Base-by-base conservation (phyloP, 1,140 invertebrate genomes). In the Drosophila simulans region DNA sequence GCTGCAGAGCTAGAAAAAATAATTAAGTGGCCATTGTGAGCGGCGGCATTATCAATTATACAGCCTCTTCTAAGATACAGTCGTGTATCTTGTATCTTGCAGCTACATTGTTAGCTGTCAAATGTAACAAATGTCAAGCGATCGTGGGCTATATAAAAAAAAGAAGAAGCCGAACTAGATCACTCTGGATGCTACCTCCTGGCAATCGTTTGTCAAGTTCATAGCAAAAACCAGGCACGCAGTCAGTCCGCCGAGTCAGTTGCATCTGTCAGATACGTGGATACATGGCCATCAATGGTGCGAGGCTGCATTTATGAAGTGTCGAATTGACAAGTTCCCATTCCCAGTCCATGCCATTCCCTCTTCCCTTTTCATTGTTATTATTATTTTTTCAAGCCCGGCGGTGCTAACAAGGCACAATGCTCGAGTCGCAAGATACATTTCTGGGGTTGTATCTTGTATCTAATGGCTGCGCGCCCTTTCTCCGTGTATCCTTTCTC, bases 41-140 rank as follows among this genome's bases (percentile, higher is more conserved):
- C 46, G 62, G 46, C 55, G 54, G 63, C 71, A 56, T 59, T 80
- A 85, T 85, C 81, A 85, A 85, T 85, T 85, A 85, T 85, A 77
- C 62, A 65, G 54, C 31, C 37, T 65, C 59, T 60, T 56, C 64
- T 70, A 57, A 70, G 64, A 52, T 65, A 52, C 75, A 71, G 60
- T 77, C 52, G 65, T 69, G 75, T 71, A 80, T 89, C 76, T 89
- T 69, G 75, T 71, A 80, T 89, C 76, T 89, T 84, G 84, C 80
- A 69, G 80, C 76, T 72, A 75, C 84, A 88, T 88, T 88, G 84
- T 88, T 88, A 80, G 80, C 80, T 89, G 84, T 89, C 84, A 89
- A 89, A 89, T 89, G 85, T 89, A 89, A 89, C 84, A 89, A 89
- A 89, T 89, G 84, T 89, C 84, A 89, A 73, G 65, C 69, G 76